Evolutionary conservation across 2,797 vertebrate genomes (phyloP).

Genomic region (Melanogrammus aeglefinus): DNA sequence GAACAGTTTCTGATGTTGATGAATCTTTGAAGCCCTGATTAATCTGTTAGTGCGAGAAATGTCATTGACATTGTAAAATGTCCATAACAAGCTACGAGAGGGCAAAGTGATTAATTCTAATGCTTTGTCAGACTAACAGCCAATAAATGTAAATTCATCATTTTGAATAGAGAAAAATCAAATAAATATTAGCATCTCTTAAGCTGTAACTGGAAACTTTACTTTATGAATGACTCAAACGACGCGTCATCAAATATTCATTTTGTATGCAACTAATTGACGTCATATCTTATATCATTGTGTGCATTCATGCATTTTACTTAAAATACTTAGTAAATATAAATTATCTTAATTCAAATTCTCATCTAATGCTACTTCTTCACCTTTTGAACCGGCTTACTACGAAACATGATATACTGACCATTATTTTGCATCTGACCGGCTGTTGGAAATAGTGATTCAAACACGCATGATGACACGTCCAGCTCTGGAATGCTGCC

Average conservation of each 20-base stretch:
- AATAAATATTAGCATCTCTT: background rate
- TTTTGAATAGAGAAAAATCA: background rate
- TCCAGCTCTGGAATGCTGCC: conserved; percentile 54
- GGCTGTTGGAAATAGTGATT: conserved; percentile 71
- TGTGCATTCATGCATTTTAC: too few relatives aligned
- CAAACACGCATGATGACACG: conserved; percentile 63
- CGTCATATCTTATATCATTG: background rate
- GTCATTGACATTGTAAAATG: background rate
- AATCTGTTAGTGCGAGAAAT: background rate
- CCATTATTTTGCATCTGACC: conserved; percentile 64
- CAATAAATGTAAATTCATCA: background rate
- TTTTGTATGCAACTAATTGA: background rate
- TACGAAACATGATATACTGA: conserved; percentile 59
- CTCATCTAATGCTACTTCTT: background rate
- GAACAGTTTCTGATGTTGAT: background rate
- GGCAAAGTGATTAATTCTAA: background rate
- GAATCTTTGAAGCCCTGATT: background rate
- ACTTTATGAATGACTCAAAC: background rate
- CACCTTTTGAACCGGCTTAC: background rate
- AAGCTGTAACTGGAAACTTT: background rate
- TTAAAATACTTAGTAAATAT: background rate
- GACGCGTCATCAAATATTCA: too few relatives aligned
- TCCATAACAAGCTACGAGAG: background rate
- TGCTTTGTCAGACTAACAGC: background rate
- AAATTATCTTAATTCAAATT: background rate